Evolutionary conservation across 2,797 vertebrate species (phyloP).

Genomic region (Spinibarbus caldwelli): DNA sequence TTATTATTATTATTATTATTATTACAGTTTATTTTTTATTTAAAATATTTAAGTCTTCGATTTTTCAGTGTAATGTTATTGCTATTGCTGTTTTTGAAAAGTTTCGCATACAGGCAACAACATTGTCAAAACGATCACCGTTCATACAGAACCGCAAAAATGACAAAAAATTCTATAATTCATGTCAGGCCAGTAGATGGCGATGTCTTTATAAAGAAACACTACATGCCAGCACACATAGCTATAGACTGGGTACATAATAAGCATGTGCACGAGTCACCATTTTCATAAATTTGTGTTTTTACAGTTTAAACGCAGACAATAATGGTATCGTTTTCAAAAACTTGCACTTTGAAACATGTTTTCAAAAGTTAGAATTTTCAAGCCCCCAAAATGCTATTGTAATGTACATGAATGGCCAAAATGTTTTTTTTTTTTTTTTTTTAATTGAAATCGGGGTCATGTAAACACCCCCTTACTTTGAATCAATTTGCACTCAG

Average conservation of each 20-base stretch:
- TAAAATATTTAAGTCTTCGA: too few relatives aligned
- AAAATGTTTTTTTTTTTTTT: background rate
- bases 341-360: background rate
- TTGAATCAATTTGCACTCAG: too few relatives aligned
- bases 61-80: too few relatives aligned
- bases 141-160: background rate
- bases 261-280: background rate
- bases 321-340: background rate
- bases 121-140: background rate
- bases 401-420: background rate
- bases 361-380: background rate
- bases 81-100: background rate
- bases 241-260: background rate
- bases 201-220: background rate
- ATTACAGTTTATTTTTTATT: too few relatives aligned
- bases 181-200: background rate
- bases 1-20: too few relatives aligned
- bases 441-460: too few relatives aligned
- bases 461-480: too few relatives aligned
- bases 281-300: background rate
- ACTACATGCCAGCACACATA: background rate
- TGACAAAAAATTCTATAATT: background rate
- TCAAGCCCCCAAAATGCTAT: background rate
- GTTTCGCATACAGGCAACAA: background rate
- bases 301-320: background rate